Evolutionary conservation across 2,797 vertebrate genomes (phyloP), one percentile per base, ranked within the genome.

Genomic region (Neosilurus hyrtlii): DNA sequence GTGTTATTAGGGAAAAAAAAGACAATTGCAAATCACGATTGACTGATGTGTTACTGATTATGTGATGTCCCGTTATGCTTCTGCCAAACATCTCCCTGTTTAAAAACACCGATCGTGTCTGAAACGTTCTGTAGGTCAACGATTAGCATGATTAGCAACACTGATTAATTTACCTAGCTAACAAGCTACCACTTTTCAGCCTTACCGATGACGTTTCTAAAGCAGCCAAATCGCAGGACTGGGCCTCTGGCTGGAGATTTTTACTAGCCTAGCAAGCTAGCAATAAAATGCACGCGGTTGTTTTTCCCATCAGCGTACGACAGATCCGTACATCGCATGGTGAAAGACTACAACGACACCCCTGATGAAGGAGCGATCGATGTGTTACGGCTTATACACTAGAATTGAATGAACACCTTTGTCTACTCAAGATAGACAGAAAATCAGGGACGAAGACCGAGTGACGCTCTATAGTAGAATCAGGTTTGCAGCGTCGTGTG

Each of bases 401-500:
- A 35, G 4, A 20, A 52, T 57, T 35, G 26, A 56, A 74, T 35
- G 30, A 35, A 74, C 66, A 26, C 52, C 15, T 49, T 51, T 51
- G 43, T 71, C n/a, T 26, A 52, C 15, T 10, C 15, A 18, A 54
- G 35, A 61, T 61, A 66, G 30, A 59, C 22, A 71, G 43, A 78
- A 66, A 81, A 16, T 67, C 24, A 43, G 43, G 43, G 43, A 43
- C 43, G 12, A 57, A 78, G 71, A 77, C 24, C 2, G 57, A 72
- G 68, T 12, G 14, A 72, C n/a, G 70, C 49, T 72, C 16, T 56
- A 59, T 20, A 18, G 57, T 20, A 16, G 57, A 18, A 20, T 20
- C 16, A 15, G 6, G 15, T 68, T 11, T 18, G 8, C 9, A 61
- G 80, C 84, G 91, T 92, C 89, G 84, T 80, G 87, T 90, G 88